Conservation (phyloP, 2,113 vertebrate species). For the Dermatemys mawii region DNA sequence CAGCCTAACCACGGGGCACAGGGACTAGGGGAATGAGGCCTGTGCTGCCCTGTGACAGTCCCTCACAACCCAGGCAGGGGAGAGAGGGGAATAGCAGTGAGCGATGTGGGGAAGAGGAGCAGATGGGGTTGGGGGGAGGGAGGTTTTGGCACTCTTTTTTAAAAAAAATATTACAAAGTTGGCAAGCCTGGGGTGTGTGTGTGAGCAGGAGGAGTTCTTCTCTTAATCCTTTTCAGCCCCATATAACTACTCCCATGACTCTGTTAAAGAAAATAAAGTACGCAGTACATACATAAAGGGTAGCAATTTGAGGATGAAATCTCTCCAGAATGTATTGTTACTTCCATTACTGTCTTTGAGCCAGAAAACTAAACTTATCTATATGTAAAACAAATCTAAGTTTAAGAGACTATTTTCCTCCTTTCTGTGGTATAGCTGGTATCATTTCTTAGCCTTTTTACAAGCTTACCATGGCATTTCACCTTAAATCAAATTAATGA, state of each 20-base stretch:
- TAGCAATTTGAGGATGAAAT: neutral
- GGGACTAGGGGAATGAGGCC: no score
- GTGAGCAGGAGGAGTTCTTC: neutral
- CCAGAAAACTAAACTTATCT: neutral
- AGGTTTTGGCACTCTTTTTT: no score
- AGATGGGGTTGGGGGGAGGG: no score
- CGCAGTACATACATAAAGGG: neutral
- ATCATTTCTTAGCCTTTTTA: neutral
- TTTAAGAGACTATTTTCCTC: neutral
- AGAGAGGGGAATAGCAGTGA: no score
- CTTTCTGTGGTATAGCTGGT: neutral
- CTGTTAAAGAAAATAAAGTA: neutral
- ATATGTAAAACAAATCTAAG: neutral
- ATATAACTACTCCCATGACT: neutral
- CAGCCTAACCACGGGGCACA: no score
- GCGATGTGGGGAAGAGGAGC: no score
- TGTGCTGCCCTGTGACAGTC: no score
- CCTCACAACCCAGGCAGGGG: no score
- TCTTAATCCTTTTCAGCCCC: neutral
- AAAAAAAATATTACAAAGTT: no score
- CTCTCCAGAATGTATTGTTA: neutral
- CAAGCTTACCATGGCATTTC: neutral
- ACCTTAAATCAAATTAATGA: neutral
- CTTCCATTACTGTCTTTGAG: neutral
- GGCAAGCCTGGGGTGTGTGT: neutral